Evolutionary conservation across 2,888 invertebrate genomes (phyloP).

Genomic region (Sussaba pulchella): DNA sequence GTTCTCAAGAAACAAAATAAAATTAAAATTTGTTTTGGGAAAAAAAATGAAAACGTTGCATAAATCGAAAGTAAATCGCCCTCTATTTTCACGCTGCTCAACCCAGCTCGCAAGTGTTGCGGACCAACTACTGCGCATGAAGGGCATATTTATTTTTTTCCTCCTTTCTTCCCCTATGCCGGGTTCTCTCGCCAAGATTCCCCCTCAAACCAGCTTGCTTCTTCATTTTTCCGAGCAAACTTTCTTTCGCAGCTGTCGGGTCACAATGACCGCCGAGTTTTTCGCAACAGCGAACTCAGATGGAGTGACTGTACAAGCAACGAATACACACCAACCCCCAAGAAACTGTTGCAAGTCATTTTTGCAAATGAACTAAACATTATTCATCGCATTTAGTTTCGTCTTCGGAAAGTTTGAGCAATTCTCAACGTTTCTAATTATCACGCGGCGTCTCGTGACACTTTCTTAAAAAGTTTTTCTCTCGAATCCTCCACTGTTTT

Average conservation of each 20-base stretch:
- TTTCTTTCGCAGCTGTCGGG: constrained; percentile 10
- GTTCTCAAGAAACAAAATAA: too few relatives aligned
- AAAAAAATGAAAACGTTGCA: too few relatives aligned
- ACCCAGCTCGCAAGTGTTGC: not conserved
- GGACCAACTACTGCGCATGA: not conserved
- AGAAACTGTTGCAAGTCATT: constrained; percentile 59
- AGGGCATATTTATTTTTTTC: constrained; percentile 3
- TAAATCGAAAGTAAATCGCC: constrained; percentile 36
- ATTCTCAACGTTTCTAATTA: constrained; percentile 61
- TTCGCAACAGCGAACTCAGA: constrained; percentile 4
- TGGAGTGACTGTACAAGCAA: too few relatives aligned
- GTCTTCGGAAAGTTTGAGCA: constrained; percentile 56
- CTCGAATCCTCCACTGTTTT: not conserved
- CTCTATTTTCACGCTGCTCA: not conserved
- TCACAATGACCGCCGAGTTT: constrained; percentile 35
- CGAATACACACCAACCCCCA: not conserved
- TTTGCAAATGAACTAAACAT: constrained; percentile 62
- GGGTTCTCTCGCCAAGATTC: too few relatives aligned
- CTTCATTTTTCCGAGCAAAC: not conserved
- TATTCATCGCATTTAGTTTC: constrained; percentile 59
- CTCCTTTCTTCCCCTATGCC: too few relatives aligned
- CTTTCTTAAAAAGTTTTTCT: constrained; percentile 52
- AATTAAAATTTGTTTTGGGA: too few relatives aligned
- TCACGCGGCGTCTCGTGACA: constrained; percentile 49
- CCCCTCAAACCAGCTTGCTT: too few relatives aligned